phyloP scores from a whole-genome alignment of 2,113 vertebrate genomes.

The Ceratotherium simum region DNA sequence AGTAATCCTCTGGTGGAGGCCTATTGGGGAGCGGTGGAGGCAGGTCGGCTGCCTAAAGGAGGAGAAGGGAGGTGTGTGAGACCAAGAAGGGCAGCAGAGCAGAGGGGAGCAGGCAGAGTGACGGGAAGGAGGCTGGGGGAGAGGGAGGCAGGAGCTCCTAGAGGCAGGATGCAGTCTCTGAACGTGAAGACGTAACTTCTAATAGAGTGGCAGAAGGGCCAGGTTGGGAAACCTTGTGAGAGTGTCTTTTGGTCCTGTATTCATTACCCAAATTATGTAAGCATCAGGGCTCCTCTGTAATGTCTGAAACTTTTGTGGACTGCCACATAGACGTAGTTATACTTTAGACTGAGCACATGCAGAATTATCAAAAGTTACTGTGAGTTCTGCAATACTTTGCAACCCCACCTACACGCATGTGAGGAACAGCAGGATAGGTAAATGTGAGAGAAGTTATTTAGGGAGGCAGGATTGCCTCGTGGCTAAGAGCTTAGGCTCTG shows the following conservation, averaged over 20 bases:
- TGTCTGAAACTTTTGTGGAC: background rate
- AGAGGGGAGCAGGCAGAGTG: background rate
- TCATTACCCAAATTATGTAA: background rate
- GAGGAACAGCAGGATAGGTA: background rate
- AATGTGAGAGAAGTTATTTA: fast-evolving
- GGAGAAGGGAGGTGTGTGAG: slow-evolving; percentile 14
- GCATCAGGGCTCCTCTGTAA: background rate
- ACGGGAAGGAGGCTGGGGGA: background rate
- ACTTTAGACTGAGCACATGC: background rate
- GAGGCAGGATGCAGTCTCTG: background rate
- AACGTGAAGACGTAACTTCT: background rate
- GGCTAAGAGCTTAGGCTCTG: background rate
- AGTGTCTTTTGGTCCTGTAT: background rate
- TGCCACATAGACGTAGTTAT: background rate
- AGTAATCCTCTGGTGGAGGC: slow-evolving; percentile 97
- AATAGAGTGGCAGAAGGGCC: background rate
- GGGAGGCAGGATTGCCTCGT: background rate
- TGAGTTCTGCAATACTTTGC: background rate
- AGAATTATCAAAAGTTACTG: background rate
- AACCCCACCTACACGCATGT: fast-evolving
- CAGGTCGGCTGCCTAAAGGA: slow-evolving; percentile 88
- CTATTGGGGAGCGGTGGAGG: slow-evolving; percentile 95
- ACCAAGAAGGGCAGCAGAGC: too few species aligned
- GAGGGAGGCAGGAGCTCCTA: too few species aligned
- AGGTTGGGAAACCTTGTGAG: background rate